These are phyloP conservation scores for Drosophila aldrichi DNA, from an alignment of 2,888 invertebrate species.

Conservation along the genomic window DNA sequence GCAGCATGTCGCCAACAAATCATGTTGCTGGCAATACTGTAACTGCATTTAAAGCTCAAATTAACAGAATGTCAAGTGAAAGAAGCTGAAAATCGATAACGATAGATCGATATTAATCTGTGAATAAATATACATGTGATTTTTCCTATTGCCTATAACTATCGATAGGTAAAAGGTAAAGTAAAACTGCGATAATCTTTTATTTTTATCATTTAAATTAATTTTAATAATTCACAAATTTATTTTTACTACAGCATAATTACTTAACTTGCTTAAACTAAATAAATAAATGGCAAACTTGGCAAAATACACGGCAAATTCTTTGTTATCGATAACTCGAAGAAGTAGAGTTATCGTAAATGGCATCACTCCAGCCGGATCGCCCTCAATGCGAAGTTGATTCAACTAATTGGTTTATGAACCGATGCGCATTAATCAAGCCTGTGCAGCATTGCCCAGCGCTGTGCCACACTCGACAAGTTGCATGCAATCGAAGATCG, in stretches of 20 bases:
- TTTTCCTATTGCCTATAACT: too few relatives aligned
- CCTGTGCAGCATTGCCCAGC: not conserved
- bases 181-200: too few relatives aligned
- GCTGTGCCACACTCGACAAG: conserved; percentile 14
- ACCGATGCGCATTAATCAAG: conserved; percentile 11
- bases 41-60: too few relatives aligned
- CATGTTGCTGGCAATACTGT: too few relatives aligned
- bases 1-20: too few relatives aligned
- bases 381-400: not conserved
- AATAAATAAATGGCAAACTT: not conserved
- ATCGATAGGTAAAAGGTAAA: too few relatives aligned
- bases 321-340: not conserved
- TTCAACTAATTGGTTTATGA: conserved; percentile 18
- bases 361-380: not conserved
- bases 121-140: too few relatives aligned
- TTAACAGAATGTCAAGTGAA: too few relatives aligned
- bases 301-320: not conserved
- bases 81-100: too few relatives aligned
- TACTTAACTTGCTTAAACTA: not conserved
- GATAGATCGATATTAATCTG: too few relatives aligned
- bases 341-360: not conserved
- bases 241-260: not conserved
- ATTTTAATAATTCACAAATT: too few relatives aligned
- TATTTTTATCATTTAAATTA: too few relatives aligned
- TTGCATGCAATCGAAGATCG: conserved; percentile 26